These are phyloP conservation scores for Ischnus inquisitorius DNA, from an alignment of 2,888 invertebrate species.

Conservation along the genomic window DNA sequence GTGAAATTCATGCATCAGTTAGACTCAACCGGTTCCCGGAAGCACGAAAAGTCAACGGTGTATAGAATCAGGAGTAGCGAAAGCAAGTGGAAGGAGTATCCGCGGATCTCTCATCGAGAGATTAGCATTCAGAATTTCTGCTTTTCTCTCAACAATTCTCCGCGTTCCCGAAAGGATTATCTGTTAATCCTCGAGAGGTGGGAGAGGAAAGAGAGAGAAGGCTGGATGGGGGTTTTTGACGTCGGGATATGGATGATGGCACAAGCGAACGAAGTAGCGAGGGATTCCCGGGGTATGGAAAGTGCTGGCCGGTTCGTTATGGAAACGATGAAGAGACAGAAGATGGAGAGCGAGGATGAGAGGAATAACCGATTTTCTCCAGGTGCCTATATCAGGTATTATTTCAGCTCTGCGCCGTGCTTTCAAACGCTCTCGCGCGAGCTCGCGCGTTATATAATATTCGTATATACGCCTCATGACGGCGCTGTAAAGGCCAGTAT, in stretches of 20 bases:
- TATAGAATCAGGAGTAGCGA: conserved; percentile 48
- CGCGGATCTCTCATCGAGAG: conserved; percentile 84
- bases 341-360: conserved; percentile 69
- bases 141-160: conserved; percentile 84
- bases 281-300: conserved; percentile 58
- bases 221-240: conserved; percentile 65
- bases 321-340: conserved; percentile 68
- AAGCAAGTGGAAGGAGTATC: conserved; percentile 71
- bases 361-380: conserved; percentile 79
- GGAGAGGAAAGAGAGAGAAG: conserved; percentile 67
- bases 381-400: conserved; percentile 83
- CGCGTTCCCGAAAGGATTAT: conserved; percentile 84
- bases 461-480: conserved; percentile 47
- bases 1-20: conserved; percentile 43
- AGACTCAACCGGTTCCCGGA: conserved; percentile 4
- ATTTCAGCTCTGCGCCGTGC: conserved; percentile 79
- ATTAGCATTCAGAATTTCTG: conserved; percentile 85
- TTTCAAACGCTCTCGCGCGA: conserved; percentile 60
- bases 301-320: conserved; percentile 62
- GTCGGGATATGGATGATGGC: conserved; percentile 13
- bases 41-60: conserved; percentile 45
- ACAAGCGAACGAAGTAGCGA: conserved; percentile 29
- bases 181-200: conserved; percentile 82
- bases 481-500: conserved; percentile 41
- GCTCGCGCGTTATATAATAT: conserved; percentile 68